These are phyloP conservation scores for Sorex araneus DNA, from an alignment of 2,113 vertebrate species.

Conservation along the genomic window DNA sequence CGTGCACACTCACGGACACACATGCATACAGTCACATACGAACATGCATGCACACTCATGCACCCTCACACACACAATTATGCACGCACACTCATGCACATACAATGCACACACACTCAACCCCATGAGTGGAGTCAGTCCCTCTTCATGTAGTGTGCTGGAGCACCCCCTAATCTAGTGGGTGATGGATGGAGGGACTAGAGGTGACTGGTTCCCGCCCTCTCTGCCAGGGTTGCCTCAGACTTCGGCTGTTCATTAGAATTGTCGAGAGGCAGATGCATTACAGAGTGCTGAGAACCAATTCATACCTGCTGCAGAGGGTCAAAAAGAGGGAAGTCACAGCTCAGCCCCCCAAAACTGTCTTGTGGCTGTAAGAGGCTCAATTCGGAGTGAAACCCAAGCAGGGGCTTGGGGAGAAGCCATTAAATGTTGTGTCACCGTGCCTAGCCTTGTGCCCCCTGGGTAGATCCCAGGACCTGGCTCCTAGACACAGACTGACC, in stretches of 20 bases:
- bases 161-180: constrained; percentile 45
- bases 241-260: constrained; percentile 58
- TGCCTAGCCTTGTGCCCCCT: background rate
- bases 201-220: constrained; percentile 34
- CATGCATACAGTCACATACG: background rate
- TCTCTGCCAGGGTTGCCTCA: constrained; percentile 65
- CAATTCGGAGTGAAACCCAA: constrained; percentile 64
- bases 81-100: background rate
- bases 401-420: constrained; percentile 78
- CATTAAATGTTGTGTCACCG: background rate
- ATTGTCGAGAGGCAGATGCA: constrained; percentile 79
- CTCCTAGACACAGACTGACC: background rate
- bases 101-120: background rate
- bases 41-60: background rate
- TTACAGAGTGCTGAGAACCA: constrained; percentile 72
- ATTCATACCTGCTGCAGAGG: too few relatives aligned
- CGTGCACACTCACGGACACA: background rate
- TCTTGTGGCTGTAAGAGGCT: constrained; percentile 73
- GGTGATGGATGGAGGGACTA: background rate
- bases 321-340: constrained; percentile 43
- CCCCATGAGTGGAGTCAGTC: too few relatives aligned
- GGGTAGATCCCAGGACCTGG: too few relatives aligned
- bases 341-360: constrained; percentile 70
- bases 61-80: background rate
- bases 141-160: background rate